Evolutionary conservation across 2,797 vertebrate species (phyloP).

Genomic region (Adrianichthys oophorus): DNA sequence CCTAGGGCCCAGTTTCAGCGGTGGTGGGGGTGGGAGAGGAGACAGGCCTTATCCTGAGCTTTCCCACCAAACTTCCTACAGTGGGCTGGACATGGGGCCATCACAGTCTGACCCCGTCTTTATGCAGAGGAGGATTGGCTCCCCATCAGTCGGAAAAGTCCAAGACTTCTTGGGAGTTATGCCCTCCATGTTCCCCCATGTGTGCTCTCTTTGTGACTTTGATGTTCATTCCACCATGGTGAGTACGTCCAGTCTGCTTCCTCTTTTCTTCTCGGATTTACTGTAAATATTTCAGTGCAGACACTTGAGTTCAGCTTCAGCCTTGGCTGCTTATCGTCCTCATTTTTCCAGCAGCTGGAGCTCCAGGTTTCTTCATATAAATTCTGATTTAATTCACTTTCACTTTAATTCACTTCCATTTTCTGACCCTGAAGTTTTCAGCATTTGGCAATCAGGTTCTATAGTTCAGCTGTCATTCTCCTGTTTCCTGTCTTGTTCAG

Average conservation of each 20-base stretch:
- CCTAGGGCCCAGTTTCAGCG: constrained; percentile 61
- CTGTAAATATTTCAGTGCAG: constrained; percentile 29
- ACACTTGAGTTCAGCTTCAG: constrained; percentile 22
- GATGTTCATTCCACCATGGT: constrained; percentile 80
- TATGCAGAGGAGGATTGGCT: constrained; percentile 72
- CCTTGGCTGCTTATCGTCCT: constrained; percentile 21
- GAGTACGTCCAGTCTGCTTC: constrained; percentile 69
- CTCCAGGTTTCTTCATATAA: constrained; percentile 14
- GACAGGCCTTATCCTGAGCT: constrained; percentile 72
- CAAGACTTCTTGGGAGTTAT: constrained; percentile 81
- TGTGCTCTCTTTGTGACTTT: constrained; percentile 85
- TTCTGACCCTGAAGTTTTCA: constrained; percentile 12
- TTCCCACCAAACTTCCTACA: constrained; percentile 68
- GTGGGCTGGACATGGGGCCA: constrained; percentile 60
- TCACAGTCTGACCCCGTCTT: constrained; percentile 59
- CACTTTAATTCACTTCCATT: constrained; percentile 6
- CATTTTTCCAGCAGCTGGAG: constrained; percentile 9
- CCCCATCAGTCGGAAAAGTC: constrained; percentile 77
- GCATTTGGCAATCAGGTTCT: not conserved
- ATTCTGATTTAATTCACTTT: constrained; percentile 15
- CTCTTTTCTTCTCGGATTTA: constrained; percentile 51
- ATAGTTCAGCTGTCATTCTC: not conserved
- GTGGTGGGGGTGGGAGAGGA: constrained; percentile 45
- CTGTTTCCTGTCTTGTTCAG: constrained; percentile 1
- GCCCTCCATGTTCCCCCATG: constrained; percentile 79